A percentile compares a stretch with the other conserved stretches of the same genome.
These are phyloP conservation scores for Vombatus ursinus DNA, from an alignment of 2,113 vertebrate genomes.

Conservation along the genomic window DNA sequence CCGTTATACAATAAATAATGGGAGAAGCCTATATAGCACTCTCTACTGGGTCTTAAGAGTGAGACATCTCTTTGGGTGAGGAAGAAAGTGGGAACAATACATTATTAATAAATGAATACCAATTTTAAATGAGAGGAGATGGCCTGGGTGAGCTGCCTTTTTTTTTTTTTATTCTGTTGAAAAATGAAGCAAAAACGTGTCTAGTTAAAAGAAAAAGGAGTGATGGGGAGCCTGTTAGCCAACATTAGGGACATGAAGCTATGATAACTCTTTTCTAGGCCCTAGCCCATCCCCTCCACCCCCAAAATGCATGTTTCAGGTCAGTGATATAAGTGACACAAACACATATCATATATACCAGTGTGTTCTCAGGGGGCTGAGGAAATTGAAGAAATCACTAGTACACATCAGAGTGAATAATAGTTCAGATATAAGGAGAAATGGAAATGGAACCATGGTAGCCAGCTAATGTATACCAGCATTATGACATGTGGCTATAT, in stretches of 20 bases:
- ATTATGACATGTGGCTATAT: not conserved
- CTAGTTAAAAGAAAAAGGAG: conserved; percentile 33
- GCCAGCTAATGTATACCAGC: not conserved
- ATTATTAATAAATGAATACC: not conserved
- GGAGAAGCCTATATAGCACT: not conserved
- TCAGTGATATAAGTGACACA: not conserved
- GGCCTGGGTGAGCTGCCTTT: not conserved
- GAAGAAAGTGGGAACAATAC: not conserved
- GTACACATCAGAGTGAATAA: not conserved
- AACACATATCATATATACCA: not conserved
- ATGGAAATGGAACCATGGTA: not conserved
- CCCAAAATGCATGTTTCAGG: not conserved
- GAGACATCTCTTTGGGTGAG: not conserved
- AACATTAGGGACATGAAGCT: not conserved
- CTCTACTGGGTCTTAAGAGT: not conserved
- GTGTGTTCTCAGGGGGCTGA: not conserved
- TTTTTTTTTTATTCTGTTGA: conserved; percentile 30
- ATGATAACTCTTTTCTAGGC: not conserved
- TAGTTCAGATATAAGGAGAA: not conserved
- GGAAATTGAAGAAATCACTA: not conserved
- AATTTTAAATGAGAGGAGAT: conserved; percentile 19
- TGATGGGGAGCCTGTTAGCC: not conserved
- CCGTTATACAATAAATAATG: conserved; percentile 8
- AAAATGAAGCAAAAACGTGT: not conserved
- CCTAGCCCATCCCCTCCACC: not conserved